These are phyloP conservation scores for Phymastichus coffea DNA, from an alignment of 1,140 invertebrate species.

Conservation along the genomic window DNA sequence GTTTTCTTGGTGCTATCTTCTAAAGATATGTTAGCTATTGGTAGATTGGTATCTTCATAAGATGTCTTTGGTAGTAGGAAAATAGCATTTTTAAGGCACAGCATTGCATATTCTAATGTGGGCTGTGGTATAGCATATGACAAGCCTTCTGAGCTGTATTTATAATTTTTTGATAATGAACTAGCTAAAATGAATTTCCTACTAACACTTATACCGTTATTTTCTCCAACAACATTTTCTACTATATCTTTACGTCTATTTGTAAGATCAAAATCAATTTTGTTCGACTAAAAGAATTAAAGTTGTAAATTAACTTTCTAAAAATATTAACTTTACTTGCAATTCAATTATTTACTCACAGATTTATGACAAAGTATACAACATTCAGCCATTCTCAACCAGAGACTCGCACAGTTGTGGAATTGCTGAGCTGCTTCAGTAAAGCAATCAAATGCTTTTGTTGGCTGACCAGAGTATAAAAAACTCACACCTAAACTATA, in stretches of 20 bases:
- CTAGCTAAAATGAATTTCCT: constrained; percentile 67
- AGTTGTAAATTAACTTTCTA: constrained; percentile 16
- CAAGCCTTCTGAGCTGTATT: constrained; percentile 63
- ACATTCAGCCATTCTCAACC: constrained; percentile 91
- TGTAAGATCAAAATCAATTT: constrained; percentile 65
- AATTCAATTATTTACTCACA: constrained; percentile 51
- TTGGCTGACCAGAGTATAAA: constrained; percentile 76
- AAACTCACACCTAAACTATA: constrained; percentile 90
- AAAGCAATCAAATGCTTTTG: constrained; percentile 88
- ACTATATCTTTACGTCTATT: constrained; percentile 66
- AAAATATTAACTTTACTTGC: constrained; percentile 11
- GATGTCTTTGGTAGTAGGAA: constrained; percentile 56
- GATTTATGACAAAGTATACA: constrained; percentile 74
- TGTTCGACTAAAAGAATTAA: constrained; percentile 61
- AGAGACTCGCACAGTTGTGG: constrained; percentile 85
- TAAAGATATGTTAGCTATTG: constrained; percentile 17
- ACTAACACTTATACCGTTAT: constrained; percentile 59
- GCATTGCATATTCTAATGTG: constrained; percentile 84
- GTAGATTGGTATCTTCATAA: constrained; percentile 39
- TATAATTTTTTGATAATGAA: constrained; percentile 60
- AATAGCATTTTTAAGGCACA: constrained; percentile 85
- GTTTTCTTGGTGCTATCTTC: constrained; percentile 23
- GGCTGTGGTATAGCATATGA: constrained; percentile 81
- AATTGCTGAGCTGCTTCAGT: constrained; percentile 84
- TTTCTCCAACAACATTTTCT: constrained; percentile 57